Percentiles rank a stretch among this genome's conserved stretches.
phyloP scores from a whole-genome alignment of 2,888 invertebrate genomes.

The Pollenia labialis region DNA sequence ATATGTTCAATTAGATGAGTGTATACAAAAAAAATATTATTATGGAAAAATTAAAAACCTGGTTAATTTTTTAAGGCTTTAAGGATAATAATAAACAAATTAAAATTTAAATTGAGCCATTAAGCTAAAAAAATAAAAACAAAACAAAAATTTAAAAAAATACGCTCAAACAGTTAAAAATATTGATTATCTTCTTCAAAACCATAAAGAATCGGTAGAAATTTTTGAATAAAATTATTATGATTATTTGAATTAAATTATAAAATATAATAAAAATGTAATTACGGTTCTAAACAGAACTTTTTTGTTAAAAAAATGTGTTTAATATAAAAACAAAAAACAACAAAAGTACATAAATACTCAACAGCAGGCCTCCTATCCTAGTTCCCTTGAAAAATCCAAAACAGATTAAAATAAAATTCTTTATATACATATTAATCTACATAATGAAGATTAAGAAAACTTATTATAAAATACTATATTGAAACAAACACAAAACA shows the following conservation, averaged over 20 bases:
- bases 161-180: slow-evolving; percentile 52
- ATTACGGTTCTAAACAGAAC: slow-evolving; percentile 48
- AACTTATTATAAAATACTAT: slow-evolving; percentile 55
- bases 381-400: background rate
- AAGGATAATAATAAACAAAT: slow-evolving; percentile 60
- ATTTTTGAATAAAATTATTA: slow-evolving; percentile 39
- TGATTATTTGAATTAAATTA: slow-evolving; percentile 53
- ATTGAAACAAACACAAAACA: slow-evolving; percentile 43
- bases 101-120: slow-evolving; percentile 31
- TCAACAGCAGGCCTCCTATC: background rate
- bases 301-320: slow-evolving; percentile 48
- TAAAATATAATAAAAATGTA: slow-evolving; percentile 50
- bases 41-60: slow-evolving; percentile 49
- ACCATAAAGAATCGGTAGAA: slow-evolving; percentile 38
- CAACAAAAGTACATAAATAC: slow-evolving; percentile 19
- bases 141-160: slow-evolving; percentile 33
- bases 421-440: background rate
- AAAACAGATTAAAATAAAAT: slow-evolving; percentile 32
- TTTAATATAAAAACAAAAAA: slow-evolving; percentile 31
- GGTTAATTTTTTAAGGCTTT: slow-evolving; percentile 67
- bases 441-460: slow-evolving; percentile 29
- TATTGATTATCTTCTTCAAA: slow-evolving; percentile 51
- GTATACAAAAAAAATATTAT: slow-evolving; percentile 54
- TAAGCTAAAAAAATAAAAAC: slow-evolving; percentile 41
- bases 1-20: slow-evolving; percentile 68